Base-by-base conservation (phyloP, 2,797 vertebrate genomes). In the Sebastes minor region DNA sequence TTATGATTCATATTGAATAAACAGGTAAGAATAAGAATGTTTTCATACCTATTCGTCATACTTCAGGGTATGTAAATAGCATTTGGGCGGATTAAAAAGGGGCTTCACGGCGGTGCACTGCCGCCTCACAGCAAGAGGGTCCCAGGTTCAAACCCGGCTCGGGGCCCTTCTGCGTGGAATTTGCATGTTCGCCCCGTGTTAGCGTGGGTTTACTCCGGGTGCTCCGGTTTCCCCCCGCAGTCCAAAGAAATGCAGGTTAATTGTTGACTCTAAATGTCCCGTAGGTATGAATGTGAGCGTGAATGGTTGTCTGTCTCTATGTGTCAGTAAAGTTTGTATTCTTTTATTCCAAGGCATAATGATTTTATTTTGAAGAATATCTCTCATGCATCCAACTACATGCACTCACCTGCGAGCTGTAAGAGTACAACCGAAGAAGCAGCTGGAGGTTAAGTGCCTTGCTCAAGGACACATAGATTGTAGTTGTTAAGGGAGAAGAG, bases 1-100 rank as follows among this genome's bases (percentile, higher is more conserved):
- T 87, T 59, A 71, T 59, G 62, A 73, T 82, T 23, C 42, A 33
- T 60, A 70, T 74, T 9, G n/a, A 53, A 82, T 52, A 12, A 86
- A 52, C 72, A 70, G 76, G 76, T 83, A 32, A 62, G 79, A 83
- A 53, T 30, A 49, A 23, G 22, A 62, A 62, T 18, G 11, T 62
- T 71, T 71, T 70, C 27, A 62, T 23, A 18, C 18, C 3, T 57
- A 10, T 53, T 18, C 11, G 46, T 78, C 18, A 57, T 68, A 35
- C 33, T 77, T 53, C 10, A n/a, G 18, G 28, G 30, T 64, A 57
- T 38, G 16, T 49, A 49, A 74, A 38, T 5, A 62, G 11, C 33
- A n/a, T 49, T 76, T 42, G 6, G 18, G 32, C 46, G 32, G 20
- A 75, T 78, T 74, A 30, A 77, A 61, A 67, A 38, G 18, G 42